These are phyloP conservation scores for Maconellicoccus hirsutus DNA, from an alignment of 1,140 invertebrate genomes.

Conservation along the genomic window DNA sequence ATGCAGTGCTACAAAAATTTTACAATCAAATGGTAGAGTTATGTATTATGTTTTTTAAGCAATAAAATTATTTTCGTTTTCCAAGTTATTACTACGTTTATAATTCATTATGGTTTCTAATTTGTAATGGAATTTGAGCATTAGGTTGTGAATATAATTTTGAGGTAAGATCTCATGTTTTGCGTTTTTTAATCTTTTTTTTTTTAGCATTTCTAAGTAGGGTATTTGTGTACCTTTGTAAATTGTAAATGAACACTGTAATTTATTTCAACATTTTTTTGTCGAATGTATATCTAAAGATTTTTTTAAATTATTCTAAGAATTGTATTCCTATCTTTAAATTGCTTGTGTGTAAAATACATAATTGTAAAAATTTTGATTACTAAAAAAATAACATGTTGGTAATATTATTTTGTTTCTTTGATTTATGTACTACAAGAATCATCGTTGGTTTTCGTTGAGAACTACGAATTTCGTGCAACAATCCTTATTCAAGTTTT, in stretches of 20 bases:
- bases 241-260: constrained; percentile 9
- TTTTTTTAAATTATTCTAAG: background rate
- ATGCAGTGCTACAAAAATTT: too few species aligned
- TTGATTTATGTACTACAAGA: too few species aligned
- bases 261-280: background rate
- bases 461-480: too few species aligned
- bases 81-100: too few species aligned
- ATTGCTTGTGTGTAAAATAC: constrained; percentile 1
- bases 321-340: background rate
- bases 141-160: background rate
- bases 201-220: background rate
- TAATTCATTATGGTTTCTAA: background rate
- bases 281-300: background rate
- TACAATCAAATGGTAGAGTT: too few species aligned
- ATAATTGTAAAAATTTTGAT: constrained; percentile 6
- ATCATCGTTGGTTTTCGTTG: too few species aligned
- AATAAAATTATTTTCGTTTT: too few species aligned
- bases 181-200: background rate
- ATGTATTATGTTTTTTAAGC: too few species aligned
- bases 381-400: background rate
- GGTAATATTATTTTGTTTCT: background rate
- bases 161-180: constrained; percentile 6
- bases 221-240: background rate
- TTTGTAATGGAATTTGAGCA: background rate
- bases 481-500: too few species aligned